Evolutionary conservation across 2,888 invertebrate species (phyloP).

Genomic region (Heterodera filipjevi): DNA sequence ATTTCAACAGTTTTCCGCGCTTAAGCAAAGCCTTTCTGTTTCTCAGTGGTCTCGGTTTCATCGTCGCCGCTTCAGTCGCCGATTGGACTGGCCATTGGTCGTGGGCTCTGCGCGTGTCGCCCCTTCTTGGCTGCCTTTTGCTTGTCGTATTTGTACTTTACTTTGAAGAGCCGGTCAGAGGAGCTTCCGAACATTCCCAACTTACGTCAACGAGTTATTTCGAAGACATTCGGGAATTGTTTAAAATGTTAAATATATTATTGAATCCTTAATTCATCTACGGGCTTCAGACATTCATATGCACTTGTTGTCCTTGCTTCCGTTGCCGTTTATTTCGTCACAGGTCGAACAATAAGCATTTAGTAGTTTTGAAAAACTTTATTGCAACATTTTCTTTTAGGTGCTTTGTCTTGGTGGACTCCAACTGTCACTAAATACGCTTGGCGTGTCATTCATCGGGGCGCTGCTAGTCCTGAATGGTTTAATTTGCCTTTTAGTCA

Average conservation of each 20-base stretch:
- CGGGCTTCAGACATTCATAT: neutral
- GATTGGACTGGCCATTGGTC: slow-evolving; percentile 78
- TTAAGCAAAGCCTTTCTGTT: neutral
- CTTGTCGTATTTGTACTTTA: slow-evolving; percentile 51
- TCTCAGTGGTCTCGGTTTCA: slow-evolving; percentile 88
- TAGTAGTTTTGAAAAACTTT: neutral
- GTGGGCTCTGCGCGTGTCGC: slow-evolving; percentile 87
- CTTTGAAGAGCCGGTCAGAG: slow-evolving; percentile 55
- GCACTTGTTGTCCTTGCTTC: neutral
- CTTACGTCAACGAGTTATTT: slow-evolving; percentile 43
- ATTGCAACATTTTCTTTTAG: slow-evolving; percentile 75
- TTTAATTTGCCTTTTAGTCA: neutral
- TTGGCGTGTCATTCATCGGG: slow-evolving; percentile 17
- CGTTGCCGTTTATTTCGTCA: slow-evolving; percentile 13
- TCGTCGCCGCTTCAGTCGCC: slow-evolving; percentile 87
- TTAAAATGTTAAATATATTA: slow-evolving; percentile 25
- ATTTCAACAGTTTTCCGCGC: too few relatives aligned
- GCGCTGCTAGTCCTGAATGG: slow-evolving; percentile 2
- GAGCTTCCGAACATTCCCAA: slow-evolving; percentile 51
- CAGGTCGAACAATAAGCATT: neutral
- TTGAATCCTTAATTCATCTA: neutral
- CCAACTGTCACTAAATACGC: slow-evolving; percentile 55
- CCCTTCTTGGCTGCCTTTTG: slow-evolving; percentile 73
- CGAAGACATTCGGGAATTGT: slow-evolving; percentile 50
- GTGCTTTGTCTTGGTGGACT: slow-evolving; percentile 84